Percentiles rank a stretch among this genome's conserved stretches.
phyloP scores from a whole-genome alignment of 2,797 vertebrate genomes.

The Rallus crepitans region DNA sequence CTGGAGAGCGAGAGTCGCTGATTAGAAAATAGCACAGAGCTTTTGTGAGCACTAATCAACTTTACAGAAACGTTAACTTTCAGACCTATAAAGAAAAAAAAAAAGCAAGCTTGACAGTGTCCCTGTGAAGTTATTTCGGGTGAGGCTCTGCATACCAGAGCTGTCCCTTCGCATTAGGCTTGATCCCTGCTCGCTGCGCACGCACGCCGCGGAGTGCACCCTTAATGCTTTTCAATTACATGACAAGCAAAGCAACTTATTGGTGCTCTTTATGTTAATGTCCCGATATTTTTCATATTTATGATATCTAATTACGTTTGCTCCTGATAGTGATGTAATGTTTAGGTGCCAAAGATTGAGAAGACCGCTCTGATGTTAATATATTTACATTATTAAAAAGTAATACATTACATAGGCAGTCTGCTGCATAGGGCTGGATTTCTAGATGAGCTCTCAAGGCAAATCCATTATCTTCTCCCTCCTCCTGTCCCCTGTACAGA shows the following conservation, averaged over 20 bases:
- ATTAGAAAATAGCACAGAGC: conserved; percentile 41
- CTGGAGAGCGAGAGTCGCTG: conserved; percentile 4
- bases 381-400: conserved; percentile 77
- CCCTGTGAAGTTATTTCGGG: conserved; percentile 56
- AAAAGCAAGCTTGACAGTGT: not conserved
- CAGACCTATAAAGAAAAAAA: conserved; percentile 20
- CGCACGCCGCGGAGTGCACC: not conserved
- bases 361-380: conserved; percentile 61
- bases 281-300: conserved; percentile 73
- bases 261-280: conserved; percentile 58
- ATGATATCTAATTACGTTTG: conserved; percentile 72
- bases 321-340: conserved; percentile 69
- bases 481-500: conserved; percentile 39
- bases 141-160: conserved; percentile 43
- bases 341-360: conserved; percentile 68
- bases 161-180: conserved; percentile 48
- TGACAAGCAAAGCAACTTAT: conserved; percentile 63
- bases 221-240: conserved; percentile 62
- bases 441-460: conserved; percentile 68
- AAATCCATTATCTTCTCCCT: conserved; percentile 69
- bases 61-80: conserved; percentile 46
- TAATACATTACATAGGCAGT: conserved; percentile 61
- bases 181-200: conserved; percentile 3
- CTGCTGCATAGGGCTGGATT: conserved; percentile 37
- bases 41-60: conserved; percentile 13